A percentile compares a stretch with the other conserved stretches of the same genome.
phyloP scores from a whole-genome alignment of 1,140 invertebrate species.

The Platyscapa corneri region DNA sequence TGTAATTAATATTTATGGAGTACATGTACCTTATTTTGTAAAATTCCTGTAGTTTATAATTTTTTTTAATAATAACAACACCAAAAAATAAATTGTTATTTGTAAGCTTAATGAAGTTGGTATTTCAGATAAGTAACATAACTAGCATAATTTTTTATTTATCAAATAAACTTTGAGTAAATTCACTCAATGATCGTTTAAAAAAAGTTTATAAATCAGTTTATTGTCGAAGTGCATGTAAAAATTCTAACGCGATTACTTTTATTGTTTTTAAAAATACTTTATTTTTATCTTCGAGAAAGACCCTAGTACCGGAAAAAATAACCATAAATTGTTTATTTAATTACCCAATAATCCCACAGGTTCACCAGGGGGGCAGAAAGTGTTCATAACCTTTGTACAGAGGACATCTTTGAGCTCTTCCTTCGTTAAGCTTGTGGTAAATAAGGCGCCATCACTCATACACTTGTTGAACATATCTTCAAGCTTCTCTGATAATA shows the following conservation, averaged over 20 bases:
- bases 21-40: too few species aligned
- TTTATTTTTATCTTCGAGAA: background rate
- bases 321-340: background rate
- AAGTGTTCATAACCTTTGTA: slow-evolving; percentile 83
- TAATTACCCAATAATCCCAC: slow-evolving; percentile 83
- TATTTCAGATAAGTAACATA: too few species aligned
- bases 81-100: too few species aligned
- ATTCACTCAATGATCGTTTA: background rate
- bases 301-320: background rate
- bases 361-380: slow-evolving; percentile 93
- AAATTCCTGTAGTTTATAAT: too few species aligned
- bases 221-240: too few species aligned
- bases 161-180: background rate
- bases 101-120: too few species aligned
- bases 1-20: too few species aligned
- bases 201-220: too few species aligned
- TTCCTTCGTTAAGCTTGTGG: slow-evolving; percentile 65
- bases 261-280: background rate
- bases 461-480: slow-evolving; percentile 81
- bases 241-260: too few species aligned
- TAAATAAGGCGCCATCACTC: slow-evolving; percentile 64
- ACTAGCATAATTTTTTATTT: background rate
- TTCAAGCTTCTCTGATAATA: slow-evolving; percentile 87
- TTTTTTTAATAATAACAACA: too few species aligned
- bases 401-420: slow-evolving; percentile 83